A percentile compares a stretch with the other conserved stretches of the same genome.
Evolutionary conservation across 2,797 vertebrate species (phyloP).

Genomic region (Melanotaenia trifasciata): DNA sequence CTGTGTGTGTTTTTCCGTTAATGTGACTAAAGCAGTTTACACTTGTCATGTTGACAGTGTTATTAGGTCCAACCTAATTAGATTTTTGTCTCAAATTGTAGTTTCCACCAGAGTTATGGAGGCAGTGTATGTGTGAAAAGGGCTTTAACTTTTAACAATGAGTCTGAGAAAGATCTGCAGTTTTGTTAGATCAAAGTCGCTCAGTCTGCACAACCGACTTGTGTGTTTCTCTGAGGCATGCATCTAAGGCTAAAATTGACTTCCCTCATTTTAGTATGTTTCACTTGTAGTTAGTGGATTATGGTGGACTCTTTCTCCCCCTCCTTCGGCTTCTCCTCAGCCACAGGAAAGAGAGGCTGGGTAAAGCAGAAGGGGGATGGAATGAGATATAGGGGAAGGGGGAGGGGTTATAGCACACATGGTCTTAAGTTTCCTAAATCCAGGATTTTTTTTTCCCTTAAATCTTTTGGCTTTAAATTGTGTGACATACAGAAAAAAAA

Average conservation of each 20-base stretch:
- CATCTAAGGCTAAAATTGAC: conserved; percentile 4
- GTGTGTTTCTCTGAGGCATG: conserved; percentile 2
- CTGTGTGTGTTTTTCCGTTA: not conserved
- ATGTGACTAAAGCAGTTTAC: not conserved
- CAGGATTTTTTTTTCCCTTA: conserved; percentile 44
- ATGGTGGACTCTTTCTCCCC: conserved; percentile 41
- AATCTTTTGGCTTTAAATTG: conserved; percentile 33
- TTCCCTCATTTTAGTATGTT: conserved; percentile 26
- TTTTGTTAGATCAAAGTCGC: not conserved
- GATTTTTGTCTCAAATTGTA: not conserved
- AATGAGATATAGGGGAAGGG: conserved; percentile 23
- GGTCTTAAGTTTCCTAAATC: conserved; percentile 59
- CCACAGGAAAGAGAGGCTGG: conserved; percentile 72
- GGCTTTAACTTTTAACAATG: not conserved
- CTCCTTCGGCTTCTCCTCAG: conserved; percentile 57
- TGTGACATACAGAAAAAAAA: conserved; percentile 6
- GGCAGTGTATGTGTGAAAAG: not conserved
- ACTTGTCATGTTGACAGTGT: not conserved
- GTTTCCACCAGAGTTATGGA: not conserved
- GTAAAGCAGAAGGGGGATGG: conserved; percentile 15
- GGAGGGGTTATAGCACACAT: conserved; percentile 37
- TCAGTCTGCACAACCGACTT: not conserved
- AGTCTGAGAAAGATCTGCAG: not conserved
- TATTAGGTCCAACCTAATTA: not conserved
- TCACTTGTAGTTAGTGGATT: conserved; percentile 44